These are phyloP conservation scores for Sialis lutaria DNA, from an alignment of 2,888 invertebrate species.

Conservation along the genomic window DNA sequence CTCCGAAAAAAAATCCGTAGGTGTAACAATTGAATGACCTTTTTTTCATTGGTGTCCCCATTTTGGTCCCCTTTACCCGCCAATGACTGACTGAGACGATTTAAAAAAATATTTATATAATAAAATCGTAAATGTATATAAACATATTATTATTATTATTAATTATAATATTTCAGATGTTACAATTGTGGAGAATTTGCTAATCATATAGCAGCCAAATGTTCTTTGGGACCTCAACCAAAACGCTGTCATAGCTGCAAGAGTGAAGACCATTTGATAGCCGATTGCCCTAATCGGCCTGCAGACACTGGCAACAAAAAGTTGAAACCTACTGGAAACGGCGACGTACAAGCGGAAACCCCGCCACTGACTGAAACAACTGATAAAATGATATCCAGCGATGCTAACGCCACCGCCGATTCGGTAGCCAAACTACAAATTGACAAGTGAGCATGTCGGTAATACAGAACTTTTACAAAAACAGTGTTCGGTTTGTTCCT, in stretches of 20 bases:
- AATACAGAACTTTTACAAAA: too few relatives aligned
- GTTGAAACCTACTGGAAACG: slow-evolving; percentile 9
- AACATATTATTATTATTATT: not conserved
- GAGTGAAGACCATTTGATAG: slow-evolving; percentile 73
- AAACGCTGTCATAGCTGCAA: slow-evolving; percentile 85
- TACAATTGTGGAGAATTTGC: slow-evolving; percentile 89
- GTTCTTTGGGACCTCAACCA: slow-evolving; percentile 73
- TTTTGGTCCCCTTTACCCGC: not conserved
- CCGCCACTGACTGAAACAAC: not conserved
- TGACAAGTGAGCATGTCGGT: not conserved
- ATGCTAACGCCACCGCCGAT: slow-evolving; percentile 12
- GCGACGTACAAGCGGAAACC: slow-evolving; percentile 6
- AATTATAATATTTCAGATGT: slow-evolving; percentile 39
- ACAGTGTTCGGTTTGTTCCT: too few relatives aligned
- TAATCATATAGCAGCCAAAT: slow-evolving; percentile 83
- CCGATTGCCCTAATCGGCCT: slow-evolving; percentile 59
- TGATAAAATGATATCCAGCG: slow-evolving; percentile 10
- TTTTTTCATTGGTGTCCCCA: too few relatives aligned
- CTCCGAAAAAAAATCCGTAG: too few relatives aligned
- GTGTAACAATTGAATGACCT: too few relatives aligned
- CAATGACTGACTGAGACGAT: not conserved
- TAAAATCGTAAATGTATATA: too few relatives aligned
- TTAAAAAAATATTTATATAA: too few relatives aligned
- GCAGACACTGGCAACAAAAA: slow-evolving; percentile 13
- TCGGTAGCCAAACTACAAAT: slow-evolving; percentile 1